Percentiles rank a stretch among this genome's conserved stretches.
Conservation (phyloP, 2,888 invertebrate genomes). For the Noctua janthe region DNA sequence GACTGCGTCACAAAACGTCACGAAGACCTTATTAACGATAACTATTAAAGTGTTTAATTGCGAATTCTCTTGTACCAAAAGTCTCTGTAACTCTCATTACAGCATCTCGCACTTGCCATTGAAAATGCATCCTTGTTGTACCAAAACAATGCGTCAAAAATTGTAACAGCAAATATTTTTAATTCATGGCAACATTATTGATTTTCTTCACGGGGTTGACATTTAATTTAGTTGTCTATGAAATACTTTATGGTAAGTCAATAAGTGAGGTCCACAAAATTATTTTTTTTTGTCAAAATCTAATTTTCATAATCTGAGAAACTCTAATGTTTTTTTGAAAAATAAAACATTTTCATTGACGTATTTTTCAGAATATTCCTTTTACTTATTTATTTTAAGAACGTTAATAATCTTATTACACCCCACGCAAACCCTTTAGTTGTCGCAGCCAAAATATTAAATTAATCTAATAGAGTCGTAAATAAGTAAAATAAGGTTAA, state of each 20-base stretch:
- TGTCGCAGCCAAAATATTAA: background rate
- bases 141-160: slow-evolving; percentile 78
- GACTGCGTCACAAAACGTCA: slow-evolving; percentile 80
- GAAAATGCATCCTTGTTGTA: slow-evolving; percentile 81
- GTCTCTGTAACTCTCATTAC: slow-evolving; percentile 67
- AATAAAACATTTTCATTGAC: background rate
- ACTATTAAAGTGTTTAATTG: slow-evolving; percentile 81
- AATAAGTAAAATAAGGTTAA: background rate
- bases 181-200: slow-evolving; percentile 86
- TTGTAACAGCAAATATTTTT: slow-evolving; percentile 77
- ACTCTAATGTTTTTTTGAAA: fast-evolving
- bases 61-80: slow-evolving; percentile 68
- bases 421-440: background rate
- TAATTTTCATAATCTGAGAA: too few species aligned
- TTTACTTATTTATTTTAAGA: background rate
- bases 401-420: background rate
- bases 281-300: background rate
- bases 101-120: slow-evolving; percentile 71
- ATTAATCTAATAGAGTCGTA: too few species aligned
- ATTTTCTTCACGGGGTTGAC: slow-evolving; percentile 79
- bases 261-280: slow-evolving; percentile 17
- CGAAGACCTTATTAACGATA: slow-evolving; percentile 74
- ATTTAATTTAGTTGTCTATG: slow-evolving; percentile 71
- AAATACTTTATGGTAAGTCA: slow-evolving; percentile 49
- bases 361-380: background rate